A percentile compares a stretch with the other conserved stretches of the same genome.
These are phyloP conservation scores for Semicossyphus pulcher DNA, from an alignment of 2,113 vertebrate genomes.

Conservation along the genomic window DNA sequence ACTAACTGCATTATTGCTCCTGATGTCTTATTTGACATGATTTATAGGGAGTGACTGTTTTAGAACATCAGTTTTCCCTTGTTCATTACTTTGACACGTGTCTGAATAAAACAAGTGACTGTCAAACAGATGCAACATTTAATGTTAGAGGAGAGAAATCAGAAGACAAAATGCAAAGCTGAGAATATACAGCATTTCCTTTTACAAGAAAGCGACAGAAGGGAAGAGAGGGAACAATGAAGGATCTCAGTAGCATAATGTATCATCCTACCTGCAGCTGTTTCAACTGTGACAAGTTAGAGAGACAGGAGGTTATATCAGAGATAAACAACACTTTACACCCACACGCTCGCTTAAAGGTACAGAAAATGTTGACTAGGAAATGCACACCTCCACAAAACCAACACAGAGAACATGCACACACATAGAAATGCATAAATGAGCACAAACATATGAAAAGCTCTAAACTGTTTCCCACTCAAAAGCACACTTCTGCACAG, in stretches of 20 bases:
- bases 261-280: conserved; percentile 59
- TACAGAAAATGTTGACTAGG: conserved; percentile 36
- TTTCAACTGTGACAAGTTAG: conserved; percentile 39
- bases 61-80: neutral
- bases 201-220: neutral
- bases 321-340: conserved; percentile 64
- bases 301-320: conserved; percentile 55
- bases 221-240: conserved; percentile 35
- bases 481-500: conserved; percentile 3
- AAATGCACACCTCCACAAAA: conserved; percentile 38
- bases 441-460: neutral
- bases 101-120: neutral
- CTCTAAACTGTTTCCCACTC: neutral
- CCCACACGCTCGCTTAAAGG: conserved; percentile 57
- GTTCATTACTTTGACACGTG: neutral
- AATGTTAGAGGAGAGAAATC: neutral
- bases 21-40: neutral
- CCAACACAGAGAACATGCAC: conserved; percentile 3
- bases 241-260: conserved; percentile 25
- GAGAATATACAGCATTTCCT: neutral
- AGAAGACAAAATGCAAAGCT: neutral
- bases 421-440: too few species aligned
- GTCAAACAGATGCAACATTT: neutral
- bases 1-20: neutral
- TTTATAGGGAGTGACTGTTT: neutral